Conservation (phyloP, 2,113 vertebrate species). For the Jacana jacana region DNA sequence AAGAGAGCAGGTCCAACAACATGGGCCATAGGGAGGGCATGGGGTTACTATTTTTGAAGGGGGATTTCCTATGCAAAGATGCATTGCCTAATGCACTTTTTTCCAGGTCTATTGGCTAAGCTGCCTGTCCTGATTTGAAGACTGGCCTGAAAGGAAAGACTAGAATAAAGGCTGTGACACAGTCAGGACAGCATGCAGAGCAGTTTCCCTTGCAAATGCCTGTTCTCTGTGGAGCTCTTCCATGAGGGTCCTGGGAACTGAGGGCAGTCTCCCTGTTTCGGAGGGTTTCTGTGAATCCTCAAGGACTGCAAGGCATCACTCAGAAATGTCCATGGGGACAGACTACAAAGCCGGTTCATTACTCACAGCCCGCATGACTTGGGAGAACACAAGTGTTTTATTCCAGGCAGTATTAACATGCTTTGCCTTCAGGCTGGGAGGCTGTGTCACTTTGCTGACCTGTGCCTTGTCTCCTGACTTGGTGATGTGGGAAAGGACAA, state of each 20-base stretch:
- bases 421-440: neutral
- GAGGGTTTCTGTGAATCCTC: neutral
- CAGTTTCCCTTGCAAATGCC: neutral
- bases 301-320: neutral
- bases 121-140: neutral
- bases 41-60: neutral
- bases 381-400: neutral
- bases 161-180: neutral
- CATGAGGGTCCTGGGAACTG: neutral
- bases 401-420: neutral
- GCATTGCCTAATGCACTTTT: neutral
- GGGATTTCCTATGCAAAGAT: neutral
- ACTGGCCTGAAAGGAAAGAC: neutral
- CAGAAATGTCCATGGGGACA: neutral
- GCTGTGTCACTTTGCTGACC: neutral
- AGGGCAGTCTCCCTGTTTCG: neutral
- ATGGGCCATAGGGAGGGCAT: neutral
- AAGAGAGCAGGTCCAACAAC: neutral
- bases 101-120: neutral
- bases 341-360: neutral
- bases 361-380: rapidly evolving
- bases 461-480: neutral
- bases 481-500: neutral
- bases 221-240: neutral
- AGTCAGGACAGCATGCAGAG: neutral